Evolutionary conservation across 2,888 invertebrate genomes (phyloP).

Genomic region (Spilarctia lutea): DNA sequence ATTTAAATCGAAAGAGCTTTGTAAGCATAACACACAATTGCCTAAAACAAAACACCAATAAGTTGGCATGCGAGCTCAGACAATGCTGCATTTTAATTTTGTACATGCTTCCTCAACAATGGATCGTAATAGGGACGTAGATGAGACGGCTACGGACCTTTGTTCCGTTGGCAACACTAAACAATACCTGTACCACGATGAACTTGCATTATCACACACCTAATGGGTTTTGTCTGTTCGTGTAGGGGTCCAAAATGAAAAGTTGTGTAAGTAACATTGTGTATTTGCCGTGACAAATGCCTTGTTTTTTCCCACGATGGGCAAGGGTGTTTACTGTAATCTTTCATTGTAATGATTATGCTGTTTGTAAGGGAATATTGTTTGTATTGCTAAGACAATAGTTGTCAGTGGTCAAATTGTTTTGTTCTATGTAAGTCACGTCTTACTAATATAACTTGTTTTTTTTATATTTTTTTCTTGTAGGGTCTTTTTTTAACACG

Average conservation of each 20-base stretch:
- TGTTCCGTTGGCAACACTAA: conserved; percentile 79
- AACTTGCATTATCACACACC: conserved; percentile 84
- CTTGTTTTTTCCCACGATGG: conserved; percentile 73
- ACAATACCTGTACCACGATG: conserved; percentile 81
- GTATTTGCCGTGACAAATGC: conserved; percentile 68
- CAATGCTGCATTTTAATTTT: conserved; percentile 85
- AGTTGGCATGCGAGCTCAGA: conserved; percentile 67
- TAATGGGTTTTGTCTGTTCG: conserved; percentile 83
- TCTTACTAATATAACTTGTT: neutral
- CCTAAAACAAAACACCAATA: conserved; percentile 71
- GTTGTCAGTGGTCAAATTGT: neutral
- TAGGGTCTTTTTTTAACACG: no score
- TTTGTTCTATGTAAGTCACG: neutral
- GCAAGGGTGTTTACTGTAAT: conserved; percentile 61
- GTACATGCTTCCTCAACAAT: conserved; percentile 79
- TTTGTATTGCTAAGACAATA: neutral
- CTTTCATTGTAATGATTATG: conserved; percentile 44
- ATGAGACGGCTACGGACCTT: conserved; percentile 81
- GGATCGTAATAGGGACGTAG: conserved; percentile 80
- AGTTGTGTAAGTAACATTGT: conserved; percentile 64
- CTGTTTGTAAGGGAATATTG: conserved; percentile 37
- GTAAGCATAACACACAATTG: conserved; percentile 50
- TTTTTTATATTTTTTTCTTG: neutral
- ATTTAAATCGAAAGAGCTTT: conserved; percentile 21
- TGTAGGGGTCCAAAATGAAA: conserved; percentile 65